These are phyloP conservation scores for Tichodroma muraria DNA, from an alignment of 2,113 vertebrate genomes.

Conservation along the genomic window DNA sequence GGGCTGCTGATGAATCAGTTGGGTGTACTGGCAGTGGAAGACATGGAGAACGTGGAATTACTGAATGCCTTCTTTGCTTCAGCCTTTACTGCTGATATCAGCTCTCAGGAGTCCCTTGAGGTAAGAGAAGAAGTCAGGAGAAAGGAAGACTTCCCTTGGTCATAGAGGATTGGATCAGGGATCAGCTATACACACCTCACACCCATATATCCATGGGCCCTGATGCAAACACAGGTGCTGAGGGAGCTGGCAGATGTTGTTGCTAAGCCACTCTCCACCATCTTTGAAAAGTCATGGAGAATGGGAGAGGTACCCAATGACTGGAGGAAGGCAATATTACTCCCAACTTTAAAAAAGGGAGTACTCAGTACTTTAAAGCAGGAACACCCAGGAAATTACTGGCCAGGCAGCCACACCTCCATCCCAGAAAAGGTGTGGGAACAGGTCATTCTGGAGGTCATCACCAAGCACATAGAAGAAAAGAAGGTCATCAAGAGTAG, in stretches of 20 bases:
- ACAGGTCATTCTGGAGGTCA: not conserved
- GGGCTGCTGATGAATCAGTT: not conserved
- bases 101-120: not conserved
- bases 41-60: not conserved
- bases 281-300: not conserved
- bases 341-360: not conserved
- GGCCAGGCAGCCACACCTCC: not conserved
- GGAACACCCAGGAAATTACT: not conserved
- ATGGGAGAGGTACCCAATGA: not conserved
- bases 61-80: not conserved
- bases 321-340: not conserved
- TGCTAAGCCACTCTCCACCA: not conserved
- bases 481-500: not conserved
- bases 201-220: not conserved
- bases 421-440: not conserved
- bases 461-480: not conserved
- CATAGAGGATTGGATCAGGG: not conserved
- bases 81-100: not conserved
- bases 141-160: not conserved
- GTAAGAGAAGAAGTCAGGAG: not conserved
- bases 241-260: not conserved
- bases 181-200: too few relatives aligned
- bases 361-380: not conserved
- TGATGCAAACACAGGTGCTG: not conserved
- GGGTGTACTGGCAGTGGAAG: not conserved